Evolutionary conservation across 2,113 vertebrate genomes (phyloP).

Genomic region (Tetrao urogallus): DNA sequence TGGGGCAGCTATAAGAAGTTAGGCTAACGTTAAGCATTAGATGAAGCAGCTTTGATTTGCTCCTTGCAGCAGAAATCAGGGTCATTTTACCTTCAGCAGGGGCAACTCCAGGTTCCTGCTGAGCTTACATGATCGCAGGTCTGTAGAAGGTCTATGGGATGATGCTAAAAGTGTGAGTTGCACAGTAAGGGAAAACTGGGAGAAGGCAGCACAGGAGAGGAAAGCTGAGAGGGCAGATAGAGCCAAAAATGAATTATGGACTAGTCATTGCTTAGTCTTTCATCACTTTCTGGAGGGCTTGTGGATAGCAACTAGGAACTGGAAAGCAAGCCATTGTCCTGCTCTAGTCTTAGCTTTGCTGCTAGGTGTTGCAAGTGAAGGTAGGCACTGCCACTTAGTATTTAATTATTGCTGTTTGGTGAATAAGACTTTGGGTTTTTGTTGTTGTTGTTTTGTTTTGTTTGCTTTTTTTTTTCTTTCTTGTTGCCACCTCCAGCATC

Average conservation of each 20-base stretch:
- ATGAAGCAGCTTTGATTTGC: not conserved
- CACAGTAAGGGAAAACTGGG: rapidly evolving
- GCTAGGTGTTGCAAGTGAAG: not conserved
- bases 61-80: not conserved
- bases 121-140: not conserved
- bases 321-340: not conserved
- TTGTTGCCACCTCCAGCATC: not conserved
- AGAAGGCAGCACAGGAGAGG: not conserved
- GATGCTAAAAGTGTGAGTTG: not conserved
- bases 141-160: not conserved
- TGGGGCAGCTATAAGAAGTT: not conserved
- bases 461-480: not conserved
- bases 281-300: not conserved
- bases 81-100: not conserved
- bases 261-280: not conserved
- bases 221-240: not conserved
- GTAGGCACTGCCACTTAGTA: not conserved
- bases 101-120: not conserved
- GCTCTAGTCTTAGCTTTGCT: not conserved
- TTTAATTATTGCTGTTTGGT: not conserved
- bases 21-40: rapidly evolving
- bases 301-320: not conserved
- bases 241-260: not conserved
- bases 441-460: too few relatives aligned
- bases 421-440: not conserved